Percentiles rank a stretch among this genome's conserved stretches.
Conservation (phyloP, 2,888 invertebrate species). For the Rhagonycha lutea region DNA sequence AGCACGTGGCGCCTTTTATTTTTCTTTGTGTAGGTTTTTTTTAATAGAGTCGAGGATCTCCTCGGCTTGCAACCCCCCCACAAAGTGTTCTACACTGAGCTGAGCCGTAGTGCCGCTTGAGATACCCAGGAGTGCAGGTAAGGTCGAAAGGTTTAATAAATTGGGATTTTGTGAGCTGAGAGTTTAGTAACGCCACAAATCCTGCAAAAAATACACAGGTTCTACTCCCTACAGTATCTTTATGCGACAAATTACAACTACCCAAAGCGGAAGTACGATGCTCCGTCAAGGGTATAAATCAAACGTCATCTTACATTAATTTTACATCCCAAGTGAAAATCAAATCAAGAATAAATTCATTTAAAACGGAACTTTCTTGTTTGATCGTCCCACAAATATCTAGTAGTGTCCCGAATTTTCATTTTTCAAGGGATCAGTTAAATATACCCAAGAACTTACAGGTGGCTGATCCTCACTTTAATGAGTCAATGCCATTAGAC, state of each 20-base stretch:
- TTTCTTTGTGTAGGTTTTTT: no score
- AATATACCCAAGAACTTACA: background rate
- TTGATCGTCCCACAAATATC: background rate
- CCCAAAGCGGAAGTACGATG: background rate
- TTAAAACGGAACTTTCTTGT: background rate
- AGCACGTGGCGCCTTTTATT: no score
- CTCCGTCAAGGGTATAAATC: background rate
- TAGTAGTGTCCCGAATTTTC: background rate
- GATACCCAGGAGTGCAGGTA: no score
- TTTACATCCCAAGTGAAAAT: background rate
- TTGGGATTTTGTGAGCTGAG: no score
- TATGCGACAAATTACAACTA: background rate
- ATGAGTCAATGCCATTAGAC: background rate
- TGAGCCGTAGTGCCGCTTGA: no score
- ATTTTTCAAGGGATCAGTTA: background rate
- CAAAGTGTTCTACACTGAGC: no score
- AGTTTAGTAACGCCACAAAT: no score
- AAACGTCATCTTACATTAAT: background rate
- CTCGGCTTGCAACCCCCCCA: no score
- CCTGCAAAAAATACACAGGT: no score
- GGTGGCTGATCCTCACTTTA: background rate
- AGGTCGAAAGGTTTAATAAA: no score
- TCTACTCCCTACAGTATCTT: no score
- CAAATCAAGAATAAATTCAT: background rate
- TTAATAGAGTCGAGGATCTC: no score